Evolutionary conservation across 2,113 vertebrate genomes (phyloP), one percentile per base, ranked within the genome.

Genomic region (Neodontobutis hainanensis): DNA sequence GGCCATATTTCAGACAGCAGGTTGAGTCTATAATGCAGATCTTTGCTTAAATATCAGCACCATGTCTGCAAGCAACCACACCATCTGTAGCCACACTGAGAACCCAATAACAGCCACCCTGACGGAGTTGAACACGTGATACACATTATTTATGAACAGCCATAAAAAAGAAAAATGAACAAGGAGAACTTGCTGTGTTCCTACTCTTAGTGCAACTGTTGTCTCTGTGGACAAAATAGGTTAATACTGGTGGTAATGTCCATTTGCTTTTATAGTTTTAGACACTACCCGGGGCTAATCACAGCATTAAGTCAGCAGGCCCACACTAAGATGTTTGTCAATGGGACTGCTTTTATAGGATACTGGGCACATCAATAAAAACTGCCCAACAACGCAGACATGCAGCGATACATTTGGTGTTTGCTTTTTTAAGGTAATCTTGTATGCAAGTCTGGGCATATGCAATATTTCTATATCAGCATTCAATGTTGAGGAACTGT

Each of bases 31-130:
- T 34, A 15, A 65, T 61, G 69, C 70, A 80, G 51, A 65, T 82
- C 85, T 88, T 87, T 83, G 78, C 81, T 84, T 71, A 82, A 65
- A 73, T 59, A 43, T 68, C 48, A n/a, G 36, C 73, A 85, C 82
- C 85, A 77, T 87, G 77, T 67, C 75, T 85, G 85, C 85, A 85
- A 82, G 85, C 76, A 86, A 82, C 51, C 69, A 40, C 65, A 67
- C 66, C 53, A 56, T 65, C 76, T 48, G 51, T 19, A 70, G 38
- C 16, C 55, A 42, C 38, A 58, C 38, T 36, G 52, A 34, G 52
- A 45, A 43, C 45, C 35, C 48, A 46, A 42, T 50, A 65, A 61
- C 12, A 48, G 10, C 19, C 61, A 67, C 44, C 57, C 5, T 44
- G 66, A 72, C 36, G n/a, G 36, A 53, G 58, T 45, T 27, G 12